Conservation (phyloP, 2,797 vertebrate species). For the Danionella dracula region DNA sequence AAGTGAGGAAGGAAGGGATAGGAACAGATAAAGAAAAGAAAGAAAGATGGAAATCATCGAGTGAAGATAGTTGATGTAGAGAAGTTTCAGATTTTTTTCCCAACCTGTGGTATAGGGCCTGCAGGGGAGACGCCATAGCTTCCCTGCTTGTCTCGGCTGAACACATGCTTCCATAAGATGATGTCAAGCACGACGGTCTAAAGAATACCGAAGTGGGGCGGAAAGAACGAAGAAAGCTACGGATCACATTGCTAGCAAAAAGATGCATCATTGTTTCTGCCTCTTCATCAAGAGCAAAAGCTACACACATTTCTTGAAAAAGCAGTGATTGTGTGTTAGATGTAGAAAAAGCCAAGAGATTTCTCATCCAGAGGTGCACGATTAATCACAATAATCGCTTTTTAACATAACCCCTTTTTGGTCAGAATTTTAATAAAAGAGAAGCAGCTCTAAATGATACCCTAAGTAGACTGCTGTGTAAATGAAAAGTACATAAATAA, state of each 20-base stretch:
- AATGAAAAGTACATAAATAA: no score
- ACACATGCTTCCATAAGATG: conserved; percentile 98
- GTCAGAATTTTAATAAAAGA: no score
- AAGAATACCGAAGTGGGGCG: conserved; percentile 77
- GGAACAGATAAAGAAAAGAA: no score
- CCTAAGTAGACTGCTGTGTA: no score
- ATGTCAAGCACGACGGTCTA: conserved; percentile 98
- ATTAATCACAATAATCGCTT: no score
- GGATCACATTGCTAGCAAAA: conserved; percentile 54
- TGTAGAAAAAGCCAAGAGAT: conserved; percentile 16
- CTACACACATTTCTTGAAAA: conserved; percentile 21
- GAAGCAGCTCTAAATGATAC: no score
- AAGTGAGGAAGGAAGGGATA: conserved; percentile 12
- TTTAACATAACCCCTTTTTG: no score
- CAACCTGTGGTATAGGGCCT: conserved; percentile 90
- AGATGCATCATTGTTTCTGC: conserved; percentile 37
- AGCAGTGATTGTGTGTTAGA: conserved; percentile 45
- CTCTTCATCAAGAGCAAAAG: conserved; percentile 36
- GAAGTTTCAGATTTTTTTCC: conserved; percentile 73
- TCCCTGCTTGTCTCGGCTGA: conserved; percentile 96
- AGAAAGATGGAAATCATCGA: conserved; percentile 33
- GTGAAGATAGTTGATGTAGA: conserved; percentile 52
- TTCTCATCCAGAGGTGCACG: not conserved
- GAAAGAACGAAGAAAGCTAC: conserved; percentile 81
- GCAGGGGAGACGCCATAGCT: conserved; percentile 79